Evolutionary conservation across 2,113 vertebrate genomes (phyloP), one percentile per base, ranked within the genome.

Genomic region (Dissostichus mawsoni): DNA sequence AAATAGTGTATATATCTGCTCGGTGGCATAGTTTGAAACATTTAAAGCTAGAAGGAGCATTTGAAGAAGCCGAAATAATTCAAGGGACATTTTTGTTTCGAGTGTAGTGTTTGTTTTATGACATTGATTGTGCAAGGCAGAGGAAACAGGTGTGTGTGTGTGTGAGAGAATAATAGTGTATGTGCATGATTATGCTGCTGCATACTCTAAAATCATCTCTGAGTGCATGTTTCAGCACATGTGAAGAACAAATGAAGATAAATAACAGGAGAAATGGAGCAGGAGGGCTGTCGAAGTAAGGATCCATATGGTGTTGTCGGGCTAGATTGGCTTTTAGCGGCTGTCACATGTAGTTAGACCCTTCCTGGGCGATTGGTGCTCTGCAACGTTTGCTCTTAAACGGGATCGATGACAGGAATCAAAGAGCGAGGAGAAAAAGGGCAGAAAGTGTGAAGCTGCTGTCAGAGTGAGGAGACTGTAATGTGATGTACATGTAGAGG

Each of bases 381-480:
- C 74, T 81, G 85, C 73, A 88, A 80, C 64, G 62, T 84, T 83
- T 77, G 89, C 85, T 87, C 80, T 76, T 86, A 76, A 87, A 85
- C 75, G 62, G 36, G 83, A 92, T 92, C 84, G 78, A 92, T 92
- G 87, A 50, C 55, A 68, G 77, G 23, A 88, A 88, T 76, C 78
- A 87, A 23, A 71, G 68, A 79, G 75, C 23, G 74, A 67, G 64
- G 61, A 33, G 62, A 52, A 78, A 82, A 83, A 74, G 58, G 18
- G 41, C 53, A 33, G 8, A 62, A 75, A 87, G 8, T 2, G 44
- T 1, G 51, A 48, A 52, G 67, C 25, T 62, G 65, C 44, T 41
- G 25, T 56, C 4, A 29, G 52, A 29, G 47, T 12, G 47, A 44
- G 69, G n/a, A 3, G 65, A 65, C 67, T 14, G 56, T 8, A 51